Evolutionary conservation across 2,113 vertebrate species (phyloP).

Genomic region (Centropristis striata): DNA sequence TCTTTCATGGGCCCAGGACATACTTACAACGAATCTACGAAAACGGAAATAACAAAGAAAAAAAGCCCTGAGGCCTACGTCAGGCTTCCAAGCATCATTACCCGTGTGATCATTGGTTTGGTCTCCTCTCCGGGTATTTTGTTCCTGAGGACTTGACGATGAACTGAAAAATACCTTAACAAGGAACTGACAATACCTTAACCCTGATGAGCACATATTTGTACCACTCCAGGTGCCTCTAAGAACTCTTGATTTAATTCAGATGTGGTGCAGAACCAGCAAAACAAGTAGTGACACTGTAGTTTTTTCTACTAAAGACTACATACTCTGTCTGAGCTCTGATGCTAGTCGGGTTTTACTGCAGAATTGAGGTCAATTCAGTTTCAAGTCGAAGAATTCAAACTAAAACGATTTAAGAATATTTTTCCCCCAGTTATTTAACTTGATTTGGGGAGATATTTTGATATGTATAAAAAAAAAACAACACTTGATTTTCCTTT

Average conservation of each 20-base stretch:
- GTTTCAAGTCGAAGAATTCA: slow-evolving; percentile 45
- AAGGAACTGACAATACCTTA: slow-evolving; percentile 80
- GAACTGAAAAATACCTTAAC: slow-evolving; percentile 75
- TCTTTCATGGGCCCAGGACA: slow-evolving; percentile 56
- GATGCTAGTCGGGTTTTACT: slow-evolving; percentile 51
- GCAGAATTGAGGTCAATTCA: slow-evolving; percentile 71
- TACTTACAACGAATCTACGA: slow-evolving; percentile 45
- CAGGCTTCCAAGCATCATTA: slow-evolving; percentile 55
- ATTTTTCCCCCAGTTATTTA: slow-evolving; percentile 25
- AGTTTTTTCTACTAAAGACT: slow-evolving; percentile 79
- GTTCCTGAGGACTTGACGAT: slow-evolving; percentile 74
- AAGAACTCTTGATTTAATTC: slow-evolving; percentile 81
- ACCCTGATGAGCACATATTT: slow-evolving; percentile 85
- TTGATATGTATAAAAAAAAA: slow-evolving; percentile 44
- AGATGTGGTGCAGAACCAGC: slow-evolving; percentile 83
- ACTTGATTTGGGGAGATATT: slow-evolving; percentile 43
- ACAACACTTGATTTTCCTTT: slow-evolving; percentile 6
- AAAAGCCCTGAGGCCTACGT: slow-evolving; percentile 38
- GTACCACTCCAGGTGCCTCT: slow-evolving; percentile 84
- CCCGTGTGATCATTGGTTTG: slow-evolving; percentile 55
- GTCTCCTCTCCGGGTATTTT: slow-evolving; percentile 60
- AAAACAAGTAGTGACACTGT: slow-evolving; percentile 80
- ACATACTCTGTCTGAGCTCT: slow-evolving; percentile 73
- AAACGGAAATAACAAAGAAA: slow-evolving; percentile 29
- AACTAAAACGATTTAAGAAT: slow-evolving; percentile 14